Conservation (phyloP, 2,113 vertebrate species). For the Eonycteris spelaea region DNA sequence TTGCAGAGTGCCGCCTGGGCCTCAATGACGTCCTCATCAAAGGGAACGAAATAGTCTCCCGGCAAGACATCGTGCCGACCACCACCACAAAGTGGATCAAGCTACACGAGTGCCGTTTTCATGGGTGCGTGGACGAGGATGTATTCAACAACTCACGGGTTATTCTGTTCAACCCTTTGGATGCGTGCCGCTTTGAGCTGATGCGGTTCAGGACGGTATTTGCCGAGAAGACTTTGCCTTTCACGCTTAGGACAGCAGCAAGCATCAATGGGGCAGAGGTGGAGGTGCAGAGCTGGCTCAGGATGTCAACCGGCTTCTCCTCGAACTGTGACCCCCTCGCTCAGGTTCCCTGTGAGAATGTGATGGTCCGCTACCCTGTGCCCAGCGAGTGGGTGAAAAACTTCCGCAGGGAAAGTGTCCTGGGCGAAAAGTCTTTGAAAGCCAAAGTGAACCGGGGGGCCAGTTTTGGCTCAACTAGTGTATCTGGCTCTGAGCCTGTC, state of each 20-base stretch:
- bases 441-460: slow-evolving; percentile 93
- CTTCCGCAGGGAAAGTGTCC: slow-evolving; percentile 89
- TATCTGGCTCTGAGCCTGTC: slow-evolving; percentile 90
- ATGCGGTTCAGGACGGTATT: slow-evolving; percentile 89
- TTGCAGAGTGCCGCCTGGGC: slow-evolving; percentile 87
- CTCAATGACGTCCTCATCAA: slow-evolving; percentile 91
- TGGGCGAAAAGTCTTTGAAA: slow-evolving; percentile 91
- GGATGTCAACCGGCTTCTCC: slow-evolving; percentile 90
- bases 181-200: slow-evolving; percentile 89
- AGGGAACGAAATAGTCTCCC: slow-evolving; percentile 91
- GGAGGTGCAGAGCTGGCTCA: slow-evolving; percentile 93
- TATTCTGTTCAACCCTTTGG: slow-evolving; percentile 87
- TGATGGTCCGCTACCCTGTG: slow-evolving; percentile 90
- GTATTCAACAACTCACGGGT: slow-evolving; percentile 81
- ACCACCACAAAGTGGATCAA: slow-evolving; percentile 92
- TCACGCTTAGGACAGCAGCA: slow-evolving; percentile 88
- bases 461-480: slow-evolving; percentile 86
- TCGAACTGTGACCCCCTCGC: slow-evolving; percentile 88
- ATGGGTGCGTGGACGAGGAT: slow-evolving; percentile 86
- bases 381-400: slow-evolving; percentile 92
- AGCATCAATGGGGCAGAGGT: slow-evolving; percentile 89
- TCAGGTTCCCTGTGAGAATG: slow-evolving; percentile 91
- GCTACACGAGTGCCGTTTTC: slow-evolving; percentile 85
- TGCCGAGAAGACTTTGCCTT: slow-evolving; percentile 90
- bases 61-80: slow-evolving; percentile 92